phyloP scores from a whole-genome alignment of 2,113 vertebrate genomes.

The Zosterops borbonicus region DNA sequence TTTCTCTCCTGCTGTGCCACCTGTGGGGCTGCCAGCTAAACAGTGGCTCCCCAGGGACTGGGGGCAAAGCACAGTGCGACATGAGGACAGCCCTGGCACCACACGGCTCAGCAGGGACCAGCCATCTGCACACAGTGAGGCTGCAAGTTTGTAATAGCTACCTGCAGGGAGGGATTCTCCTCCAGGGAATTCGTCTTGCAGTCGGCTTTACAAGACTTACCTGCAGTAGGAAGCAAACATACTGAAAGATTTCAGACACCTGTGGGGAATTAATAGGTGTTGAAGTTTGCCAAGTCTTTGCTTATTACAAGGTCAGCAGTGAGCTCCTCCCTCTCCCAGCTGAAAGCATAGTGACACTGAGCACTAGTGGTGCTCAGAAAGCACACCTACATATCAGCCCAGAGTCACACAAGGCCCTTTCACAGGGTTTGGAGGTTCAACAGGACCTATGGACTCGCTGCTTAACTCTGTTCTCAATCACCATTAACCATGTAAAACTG shows the following conservation, averaged over 20 bases:
- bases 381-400: background rate
- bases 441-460: background rate
- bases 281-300: background rate
- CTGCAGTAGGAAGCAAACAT: background rate
- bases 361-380: background rate
- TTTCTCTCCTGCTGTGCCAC: background rate
- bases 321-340: background rate
- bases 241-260: background rate
- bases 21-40: background rate
- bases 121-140: fast-evolving
- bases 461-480: background rate
- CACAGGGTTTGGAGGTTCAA: background rate
- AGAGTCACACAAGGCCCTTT: background rate
- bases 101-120: background rate
- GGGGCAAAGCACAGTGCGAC: fast-evolving
- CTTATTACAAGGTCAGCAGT: background rate
- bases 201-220: background rate
- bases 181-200: background rate
- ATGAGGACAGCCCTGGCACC: fast-evolving
- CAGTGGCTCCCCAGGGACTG: background rate
- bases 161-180: background rate
- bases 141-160: background rate
- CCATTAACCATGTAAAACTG: background rate
- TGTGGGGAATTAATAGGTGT: background rate
- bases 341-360: background rate